phyloP scores from a whole-genome alignment of 2,113 vertebrate species.

The Nannobrachium achirus region DNA sequence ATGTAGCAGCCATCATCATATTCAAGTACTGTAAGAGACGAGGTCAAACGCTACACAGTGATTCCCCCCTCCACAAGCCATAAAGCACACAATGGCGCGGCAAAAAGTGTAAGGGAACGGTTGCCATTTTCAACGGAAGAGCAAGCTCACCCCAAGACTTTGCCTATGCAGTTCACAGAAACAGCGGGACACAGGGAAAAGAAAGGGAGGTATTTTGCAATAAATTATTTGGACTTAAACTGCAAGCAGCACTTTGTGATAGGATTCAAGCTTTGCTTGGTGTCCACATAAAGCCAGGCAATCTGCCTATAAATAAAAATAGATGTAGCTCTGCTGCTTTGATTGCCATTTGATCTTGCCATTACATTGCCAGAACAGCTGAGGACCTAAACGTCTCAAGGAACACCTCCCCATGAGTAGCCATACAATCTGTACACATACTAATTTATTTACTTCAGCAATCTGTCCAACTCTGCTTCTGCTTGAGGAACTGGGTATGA shows the following conservation, averaged over 20 bases:
- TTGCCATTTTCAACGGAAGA: conserved; percentile 79
- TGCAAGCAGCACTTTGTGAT: conserved; percentile 72
- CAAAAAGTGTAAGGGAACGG: conserved; percentile 81
- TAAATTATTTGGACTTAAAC: conserved; percentile 84
- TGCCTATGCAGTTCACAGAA: conserved; percentile 74
- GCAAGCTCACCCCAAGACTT: conserved; percentile 78
- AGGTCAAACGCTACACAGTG: conserved; percentile 84
- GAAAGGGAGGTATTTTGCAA: conserved; percentile 71
- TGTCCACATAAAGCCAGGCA: conserved; percentile 75
- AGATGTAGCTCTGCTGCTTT: conserved; percentile 64
- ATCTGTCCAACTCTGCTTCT: background rate
- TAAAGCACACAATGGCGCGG: conserved; percentile 85
- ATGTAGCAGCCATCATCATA: conserved; percentile 84
- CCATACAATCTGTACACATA: conserved; percentile 25
- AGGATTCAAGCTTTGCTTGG: conserved; percentile 77
- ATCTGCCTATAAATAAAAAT: conserved; percentile 77
- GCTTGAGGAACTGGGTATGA: background rate
- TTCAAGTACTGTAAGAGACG: conserved; percentile 82
- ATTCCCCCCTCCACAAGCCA: conserved; percentile 80
- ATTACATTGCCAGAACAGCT: conserved; percentile 48
- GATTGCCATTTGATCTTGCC: conserved; percentile 69
- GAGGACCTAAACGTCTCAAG: conserved; percentile 5
- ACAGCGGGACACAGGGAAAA: conserved; percentile 68
- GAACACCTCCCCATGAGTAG: conserved; percentile 14
- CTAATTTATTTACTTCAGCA: conserved; percentile 20